These are phyloP conservation scores for Parazoanthus swiftii DNA, from an alignment of 92 coral and sea anemone species.

Conservation along the genomic window DNA sequence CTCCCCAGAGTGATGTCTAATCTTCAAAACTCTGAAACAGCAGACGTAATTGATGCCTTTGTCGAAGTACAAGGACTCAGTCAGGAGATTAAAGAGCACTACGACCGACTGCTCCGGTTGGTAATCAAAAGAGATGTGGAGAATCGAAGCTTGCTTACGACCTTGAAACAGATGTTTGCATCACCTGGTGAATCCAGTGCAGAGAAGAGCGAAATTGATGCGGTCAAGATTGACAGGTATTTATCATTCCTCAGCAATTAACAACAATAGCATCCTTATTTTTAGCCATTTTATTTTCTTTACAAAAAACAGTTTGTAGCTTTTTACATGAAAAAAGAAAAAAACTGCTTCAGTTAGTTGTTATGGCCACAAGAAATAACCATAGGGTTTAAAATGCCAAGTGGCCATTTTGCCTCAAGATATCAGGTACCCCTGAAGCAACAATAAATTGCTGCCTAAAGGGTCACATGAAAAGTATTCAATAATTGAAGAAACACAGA, in stretches of 20 bases:
- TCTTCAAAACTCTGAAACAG: constrained; percentile 14
- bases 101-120: background rate
- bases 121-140: background rate
- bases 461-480: too few relatives aligned
- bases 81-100: background rate
- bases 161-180: background rate
- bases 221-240: background rate
- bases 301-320: too few relatives aligned
- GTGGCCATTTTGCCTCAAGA: too few relatives aligned
- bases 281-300: too few relatives aligned
- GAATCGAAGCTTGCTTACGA: background rate
- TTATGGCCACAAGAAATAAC: too few relatives aligned
- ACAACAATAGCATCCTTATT: too few relatives aligned
- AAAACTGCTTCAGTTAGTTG: too few relatives aligned
- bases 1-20: background rate
- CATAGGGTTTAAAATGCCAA: too few relatives aligned
- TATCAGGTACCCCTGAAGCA: too few relatives aligned
- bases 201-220: background rate
- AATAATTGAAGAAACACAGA: too few relatives aligned
- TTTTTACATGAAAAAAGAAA: too few relatives aligned
- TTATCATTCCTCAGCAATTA: background rate
- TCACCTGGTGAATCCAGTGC: background rate
- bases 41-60: constrained; percentile 12
- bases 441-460: too few relatives aligned
- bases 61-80: background rate